A percentile compares a stretch with the other conserved stretches of the same genome.
phyloP scores from a whole-genome alignment of 1,140 invertebrate species.

The Sinonovacula constricta region DNA sequence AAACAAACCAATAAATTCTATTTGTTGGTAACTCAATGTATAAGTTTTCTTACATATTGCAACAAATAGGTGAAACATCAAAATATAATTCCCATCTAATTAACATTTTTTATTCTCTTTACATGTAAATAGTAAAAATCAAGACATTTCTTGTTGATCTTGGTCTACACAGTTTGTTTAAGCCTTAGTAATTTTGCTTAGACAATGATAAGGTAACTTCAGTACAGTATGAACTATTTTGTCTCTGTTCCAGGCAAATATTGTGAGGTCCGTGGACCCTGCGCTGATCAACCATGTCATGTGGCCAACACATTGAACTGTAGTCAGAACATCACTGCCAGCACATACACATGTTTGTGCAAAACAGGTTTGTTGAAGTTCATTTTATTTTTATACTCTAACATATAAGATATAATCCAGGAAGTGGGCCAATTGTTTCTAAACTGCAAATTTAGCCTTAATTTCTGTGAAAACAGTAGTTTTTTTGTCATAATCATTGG shows the following conservation, averaged over 20 bases:
- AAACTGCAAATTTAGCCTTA: neutral
- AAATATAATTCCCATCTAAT: no score
- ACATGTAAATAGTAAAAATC: no score
- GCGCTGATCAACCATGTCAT: neutral
- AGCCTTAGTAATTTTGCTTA: neutral
- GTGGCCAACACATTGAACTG: neutral
- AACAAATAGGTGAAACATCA: no score
- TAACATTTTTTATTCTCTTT: no score
- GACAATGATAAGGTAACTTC: neutral
- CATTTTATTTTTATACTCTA: neutral
- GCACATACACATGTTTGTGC: neutral
- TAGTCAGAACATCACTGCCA: neutral
- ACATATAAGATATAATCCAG: neutral
- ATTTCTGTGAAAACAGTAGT: neutral
- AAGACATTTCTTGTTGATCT: no score
- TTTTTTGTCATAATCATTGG: neutral
- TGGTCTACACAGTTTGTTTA: no score
- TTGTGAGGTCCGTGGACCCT: neutral
- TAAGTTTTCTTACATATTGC: no score
- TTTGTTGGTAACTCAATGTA: no score
- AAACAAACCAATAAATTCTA: no score
- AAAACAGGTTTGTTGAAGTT: neutral
- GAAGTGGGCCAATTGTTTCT: neutral
- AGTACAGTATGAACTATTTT: neutral
- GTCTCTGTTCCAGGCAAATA: neutral